These are phyloP conservation scores for Gnathonemus echidnorhynchus DNA, from an alignment of 2,113 vertebrate genomes.

Conservation along the genomic window DNA sequence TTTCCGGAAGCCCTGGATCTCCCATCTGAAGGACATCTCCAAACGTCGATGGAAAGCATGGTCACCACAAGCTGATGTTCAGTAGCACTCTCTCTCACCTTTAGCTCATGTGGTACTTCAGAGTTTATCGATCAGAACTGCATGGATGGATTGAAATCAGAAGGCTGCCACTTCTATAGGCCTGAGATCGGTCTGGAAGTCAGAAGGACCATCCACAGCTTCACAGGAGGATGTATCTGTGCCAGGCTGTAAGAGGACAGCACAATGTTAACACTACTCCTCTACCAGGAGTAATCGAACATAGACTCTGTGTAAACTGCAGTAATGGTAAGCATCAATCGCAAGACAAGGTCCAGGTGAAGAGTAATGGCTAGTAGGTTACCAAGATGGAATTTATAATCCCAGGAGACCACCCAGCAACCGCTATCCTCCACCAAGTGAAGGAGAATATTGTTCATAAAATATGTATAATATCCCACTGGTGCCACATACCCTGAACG, in stretches of 20 bases:
- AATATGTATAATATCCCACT: neutral
- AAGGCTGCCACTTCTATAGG: neutral
- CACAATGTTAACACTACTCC: neutral
- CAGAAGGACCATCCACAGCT: neutral
- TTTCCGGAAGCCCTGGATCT: neutral
- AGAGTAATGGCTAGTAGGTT: neutral
- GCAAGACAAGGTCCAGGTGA: neutral
- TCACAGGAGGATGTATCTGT: neutral
- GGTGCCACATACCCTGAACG: neutral
- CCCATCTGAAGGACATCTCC: neutral
- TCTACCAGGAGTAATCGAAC: neutral
- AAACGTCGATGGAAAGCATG: neutral
- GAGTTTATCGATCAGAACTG: neutral
- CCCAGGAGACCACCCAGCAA: neutral
- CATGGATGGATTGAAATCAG: neutral
- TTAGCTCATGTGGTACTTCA: neutral
- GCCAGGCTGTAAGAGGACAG: neutral
- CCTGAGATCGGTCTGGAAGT: neutral
- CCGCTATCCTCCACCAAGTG: neutral
- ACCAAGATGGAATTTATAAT: neutral
- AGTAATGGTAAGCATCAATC: neutral
- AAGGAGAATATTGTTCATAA: neutral
- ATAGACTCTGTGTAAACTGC: neutral
- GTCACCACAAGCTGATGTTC: neutral
- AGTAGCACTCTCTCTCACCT: neutral